These are phyloP conservation scores for Alviniconcha marisindica DNA, from an alignment of 1,140 invertebrate genomes.

Conservation along the genomic window DNA sequence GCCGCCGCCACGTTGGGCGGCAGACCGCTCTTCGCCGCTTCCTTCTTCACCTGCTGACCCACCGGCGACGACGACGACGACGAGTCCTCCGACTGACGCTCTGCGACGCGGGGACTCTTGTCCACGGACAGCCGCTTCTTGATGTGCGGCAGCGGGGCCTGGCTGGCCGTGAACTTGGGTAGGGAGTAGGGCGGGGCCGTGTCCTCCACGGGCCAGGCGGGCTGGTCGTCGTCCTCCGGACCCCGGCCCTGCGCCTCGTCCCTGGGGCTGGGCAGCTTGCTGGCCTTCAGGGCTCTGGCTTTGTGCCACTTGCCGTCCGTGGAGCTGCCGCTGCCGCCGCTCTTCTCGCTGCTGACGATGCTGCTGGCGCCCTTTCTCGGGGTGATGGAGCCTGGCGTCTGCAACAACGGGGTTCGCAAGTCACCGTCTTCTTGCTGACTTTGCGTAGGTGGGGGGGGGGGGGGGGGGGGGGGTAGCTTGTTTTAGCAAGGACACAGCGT, in stretches of 20 bases:
- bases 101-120: not conserved
- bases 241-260: not conserved
- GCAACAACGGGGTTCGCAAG: too few species aligned
- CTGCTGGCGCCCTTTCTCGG: slow-evolving; percentile 8
- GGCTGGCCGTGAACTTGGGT: not conserved
- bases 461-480: too few species aligned
- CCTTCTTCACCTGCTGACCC: too few species aligned
- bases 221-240: not conserved
- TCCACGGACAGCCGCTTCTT: not conserved
- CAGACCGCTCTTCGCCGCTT: not conserved
- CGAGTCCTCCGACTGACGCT: too few species aligned
- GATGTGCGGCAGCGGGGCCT: slow-evolving; percentile 8
- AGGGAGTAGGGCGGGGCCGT: slow-evolving; percentile 6
- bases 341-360: not conserved
- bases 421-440: too few species aligned
- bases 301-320: not conserved
- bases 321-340: not conserved
- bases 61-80: too few species aligned
- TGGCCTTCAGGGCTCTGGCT: not conserved
- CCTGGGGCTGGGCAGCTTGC: not conserved
- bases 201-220: not conserved
- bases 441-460: too few species aligned
- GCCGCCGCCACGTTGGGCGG: slow-evolving; percentile 17
- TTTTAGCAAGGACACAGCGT: too few species aligned
- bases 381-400: not conserved